Evolutionary conservation across 2,113 vertebrate species (phyloP).

Genomic region (Chloebia gouldiae): DNA sequence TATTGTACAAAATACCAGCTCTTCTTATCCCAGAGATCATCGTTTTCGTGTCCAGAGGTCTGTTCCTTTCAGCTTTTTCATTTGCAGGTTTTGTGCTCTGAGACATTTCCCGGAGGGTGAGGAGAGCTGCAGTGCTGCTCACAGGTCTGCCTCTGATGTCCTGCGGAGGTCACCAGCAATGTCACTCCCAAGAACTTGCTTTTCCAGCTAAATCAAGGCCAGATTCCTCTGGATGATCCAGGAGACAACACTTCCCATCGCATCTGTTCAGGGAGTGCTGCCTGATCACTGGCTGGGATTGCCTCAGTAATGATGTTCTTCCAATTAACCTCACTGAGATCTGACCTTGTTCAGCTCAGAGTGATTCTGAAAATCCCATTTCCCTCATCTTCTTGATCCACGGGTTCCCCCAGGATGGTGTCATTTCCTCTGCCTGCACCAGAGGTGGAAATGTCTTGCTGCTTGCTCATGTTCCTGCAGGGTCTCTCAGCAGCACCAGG

Average conservation of each 20-base stretch:
- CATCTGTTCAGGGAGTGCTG: rapidly evolving
- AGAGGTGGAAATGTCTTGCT: not conserved
- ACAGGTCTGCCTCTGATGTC: not conserved
- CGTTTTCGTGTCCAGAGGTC: not conserved
- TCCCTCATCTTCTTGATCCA: not conserved
- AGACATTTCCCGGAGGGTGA: not conserved
- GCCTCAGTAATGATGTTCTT: not conserved
- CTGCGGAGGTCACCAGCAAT: rapidly evolving
- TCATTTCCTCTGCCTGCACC: not conserved
- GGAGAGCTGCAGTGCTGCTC: not conserved
- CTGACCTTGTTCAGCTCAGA: not conserved
- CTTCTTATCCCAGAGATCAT: not conserved
- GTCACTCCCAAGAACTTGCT: not conserved
- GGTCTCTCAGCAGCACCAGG: not conserved
- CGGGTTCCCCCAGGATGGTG: rapidly evolving
- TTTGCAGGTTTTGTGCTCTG: not conserved
- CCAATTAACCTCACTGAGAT: not conserved
- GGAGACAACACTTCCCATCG: rapidly evolving
- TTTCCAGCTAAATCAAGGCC: not conserved
- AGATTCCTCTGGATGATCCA: not conserved
- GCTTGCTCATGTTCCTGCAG: not conserved
- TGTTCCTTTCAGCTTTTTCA: not conserved
- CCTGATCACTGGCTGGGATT: not conserved
- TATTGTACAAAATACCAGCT: not conserved
- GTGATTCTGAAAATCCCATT: not conserved